Conservation (phyloP, 1,140 invertebrate genomes). For the Anoplophora glabripennis region DNA sequence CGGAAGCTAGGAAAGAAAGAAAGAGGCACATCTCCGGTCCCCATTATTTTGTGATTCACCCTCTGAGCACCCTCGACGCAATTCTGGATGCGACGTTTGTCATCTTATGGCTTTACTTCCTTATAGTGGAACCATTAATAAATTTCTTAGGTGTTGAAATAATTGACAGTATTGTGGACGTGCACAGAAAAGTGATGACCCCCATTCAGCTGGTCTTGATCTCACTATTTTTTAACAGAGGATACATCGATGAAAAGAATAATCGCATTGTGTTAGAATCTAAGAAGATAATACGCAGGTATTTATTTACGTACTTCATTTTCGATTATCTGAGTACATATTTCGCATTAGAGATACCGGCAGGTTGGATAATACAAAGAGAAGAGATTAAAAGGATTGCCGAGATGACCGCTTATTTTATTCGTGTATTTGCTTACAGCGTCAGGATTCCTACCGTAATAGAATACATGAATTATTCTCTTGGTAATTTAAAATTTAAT, state of each 20-base stretch:
- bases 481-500: conserved; percentile 10
- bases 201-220: neutral
- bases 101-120: neutral
- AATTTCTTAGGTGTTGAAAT: neutral
- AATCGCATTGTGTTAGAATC: conserved; percentile 20
- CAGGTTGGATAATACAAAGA: no score
- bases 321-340: no score
- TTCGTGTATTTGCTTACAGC: no score
- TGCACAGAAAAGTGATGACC: neutral
- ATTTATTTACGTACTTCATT: no score
- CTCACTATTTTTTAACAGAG: conserved; percentile 15
- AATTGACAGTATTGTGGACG: no score
- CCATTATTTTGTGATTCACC: conserved; percentile 20
- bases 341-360: no score
- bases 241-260: conserved; percentile 19
- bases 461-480: no score
- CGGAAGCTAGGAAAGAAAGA: conserved; percentile 15
- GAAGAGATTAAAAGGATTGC: no score
- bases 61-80: conserved; percentile 19
- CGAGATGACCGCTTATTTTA: no score
- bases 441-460: no score
- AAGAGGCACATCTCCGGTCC: conserved; percentile 16
- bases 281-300: no score
- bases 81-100: conserved; percentile 15
- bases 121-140: no score